phyloP scores from a whole-genome alignment of 2,113 vertebrate genomes.

The Heterochromis multidens region DNA sequence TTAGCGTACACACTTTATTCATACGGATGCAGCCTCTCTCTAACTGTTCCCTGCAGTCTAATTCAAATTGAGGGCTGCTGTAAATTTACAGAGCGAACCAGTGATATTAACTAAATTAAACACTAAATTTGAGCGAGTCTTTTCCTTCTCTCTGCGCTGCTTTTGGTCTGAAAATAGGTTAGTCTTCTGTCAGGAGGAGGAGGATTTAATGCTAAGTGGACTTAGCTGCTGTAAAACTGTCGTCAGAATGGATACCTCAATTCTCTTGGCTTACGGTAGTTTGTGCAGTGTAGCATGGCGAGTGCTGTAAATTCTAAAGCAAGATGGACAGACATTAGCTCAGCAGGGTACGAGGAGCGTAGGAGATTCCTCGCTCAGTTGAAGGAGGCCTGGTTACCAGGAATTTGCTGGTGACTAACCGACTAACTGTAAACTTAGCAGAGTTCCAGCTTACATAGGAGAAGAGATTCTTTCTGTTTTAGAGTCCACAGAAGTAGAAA shows the following conservation, averaged over 20 bases:
- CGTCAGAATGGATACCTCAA: slow-evolving; percentile 58
- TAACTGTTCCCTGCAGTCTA: slow-evolving; percentile 46
- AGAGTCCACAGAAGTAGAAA: background rate
- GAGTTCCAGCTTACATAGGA: background rate
- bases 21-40: slow-evolving; percentile 33
- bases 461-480: background rate
- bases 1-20: slow-evolving; percentile 54
- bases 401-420: background rate
- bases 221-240: slow-evolving; percentile 66
- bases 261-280: slow-evolving; percentile 18
- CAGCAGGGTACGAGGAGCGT: background rate
- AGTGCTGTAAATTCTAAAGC: slow-evolving; percentile 27
- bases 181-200: slow-evolving; percentile 27
- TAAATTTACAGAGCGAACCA: slow-evolving; percentile 52
- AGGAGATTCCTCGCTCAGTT: background rate
- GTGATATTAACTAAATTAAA: slow-evolving; percentile 73
- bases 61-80: slow-evolving; percentile 48
- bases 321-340: slow-evolving; percentile 6
- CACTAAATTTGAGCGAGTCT: slow-evolving; percentile 46
- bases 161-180: slow-evolving; percentile 25
- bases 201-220: slow-evolving; percentile 58
- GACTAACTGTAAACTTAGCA: background rate
- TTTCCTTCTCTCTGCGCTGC: slow-evolving; percentile 9
- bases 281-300: background rate
- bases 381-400: background rate